Conservation (phyloP, 2,113 vertebrate species). For the Tetrao urogallus region DNA sequence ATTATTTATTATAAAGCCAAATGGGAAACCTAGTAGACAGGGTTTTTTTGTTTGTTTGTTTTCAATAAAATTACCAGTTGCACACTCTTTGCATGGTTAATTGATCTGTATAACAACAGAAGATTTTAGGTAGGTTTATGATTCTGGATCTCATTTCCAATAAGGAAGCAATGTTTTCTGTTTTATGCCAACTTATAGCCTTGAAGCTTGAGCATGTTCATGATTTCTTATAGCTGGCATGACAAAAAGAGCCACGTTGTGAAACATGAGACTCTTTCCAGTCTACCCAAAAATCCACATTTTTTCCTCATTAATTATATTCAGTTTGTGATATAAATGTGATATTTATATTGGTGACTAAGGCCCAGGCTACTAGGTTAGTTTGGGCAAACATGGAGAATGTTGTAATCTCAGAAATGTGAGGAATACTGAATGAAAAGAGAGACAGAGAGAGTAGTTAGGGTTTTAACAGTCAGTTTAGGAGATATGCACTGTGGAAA, state of each 20-base stretch:
- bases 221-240: background rate
- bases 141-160: background rate
- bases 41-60: no score
- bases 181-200: background rate
- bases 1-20: background rate
- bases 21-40: background rate
- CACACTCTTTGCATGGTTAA: background rate
- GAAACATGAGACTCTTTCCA: constrained; percentile 41
- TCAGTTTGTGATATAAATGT: background rate
- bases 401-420: background rate
- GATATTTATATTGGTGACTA: background rate
- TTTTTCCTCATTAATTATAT: constrained; percentile 34
- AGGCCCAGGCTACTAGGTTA: background rate
- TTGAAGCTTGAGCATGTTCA: background rate
- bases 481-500: background rate
- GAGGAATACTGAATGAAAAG: background rate
- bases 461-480: background rate
- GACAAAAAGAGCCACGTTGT: constrained; percentile 45
- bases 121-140: background rate
- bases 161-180: background rate
- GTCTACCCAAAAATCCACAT: constrained; percentile 9
- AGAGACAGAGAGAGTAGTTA: background rate
- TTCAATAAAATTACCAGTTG: background rate
- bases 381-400: constrained; percentile 7
- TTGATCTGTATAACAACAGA: background rate